These are phyloP conservation scores for Chaunax sp. DNA, from an alignment of 2,797 vertebrate species.

Conservation along the genomic window DNA sequence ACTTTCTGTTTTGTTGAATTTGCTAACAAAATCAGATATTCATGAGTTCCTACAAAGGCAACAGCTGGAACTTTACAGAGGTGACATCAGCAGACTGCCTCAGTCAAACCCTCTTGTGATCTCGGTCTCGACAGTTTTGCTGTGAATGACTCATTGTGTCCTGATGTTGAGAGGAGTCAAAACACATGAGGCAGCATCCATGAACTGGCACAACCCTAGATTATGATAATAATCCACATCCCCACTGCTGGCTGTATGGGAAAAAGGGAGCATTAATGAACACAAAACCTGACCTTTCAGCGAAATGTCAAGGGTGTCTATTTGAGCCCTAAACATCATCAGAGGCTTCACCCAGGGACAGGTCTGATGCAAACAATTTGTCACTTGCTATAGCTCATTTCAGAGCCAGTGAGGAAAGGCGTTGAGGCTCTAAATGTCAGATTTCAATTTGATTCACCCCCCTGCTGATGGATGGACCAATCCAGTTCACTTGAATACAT, in stretches of 20 bases:
- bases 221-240: conserved; percentile 54
- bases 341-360: conserved; percentile 66
- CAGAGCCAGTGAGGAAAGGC: conserved; percentile 68
- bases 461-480: conserved; percentile 77
- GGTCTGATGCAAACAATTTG: conserved; percentile 77
- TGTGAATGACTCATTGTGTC: conserved; percentile 14
- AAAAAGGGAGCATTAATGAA: conserved; percentile 63
- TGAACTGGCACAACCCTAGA: conserved; percentile 46
- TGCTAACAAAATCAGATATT: conserved; percentile 12
- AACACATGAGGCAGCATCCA: conserved; percentile 37
- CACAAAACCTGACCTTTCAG: conserved; percentile 78
- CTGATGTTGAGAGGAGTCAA: conserved; percentile 29
- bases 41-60: conserved; percentile 22
- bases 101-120: background rate
- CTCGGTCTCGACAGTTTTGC: conserved; percentile 1
- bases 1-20: conserved; percentile 28
- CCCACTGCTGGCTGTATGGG: conserved; percentile 37
- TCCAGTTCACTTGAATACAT: conserved; percentile 68
- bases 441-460: conserved; percentile 74
- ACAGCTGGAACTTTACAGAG: conserved; percentile 8
- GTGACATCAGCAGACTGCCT: background rate
- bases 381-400: conserved; percentile 77
- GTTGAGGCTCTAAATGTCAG: conserved; percentile 81
- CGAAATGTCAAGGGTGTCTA: conserved; percentile 75
- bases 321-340: conserved; percentile 78